Percentiles rank a stretch among this genome's conserved stretches.
Evolutionary conservation across 1,140 invertebrate species (phyloP).

Genomic region (Drosophila novamexicana): DNA sequence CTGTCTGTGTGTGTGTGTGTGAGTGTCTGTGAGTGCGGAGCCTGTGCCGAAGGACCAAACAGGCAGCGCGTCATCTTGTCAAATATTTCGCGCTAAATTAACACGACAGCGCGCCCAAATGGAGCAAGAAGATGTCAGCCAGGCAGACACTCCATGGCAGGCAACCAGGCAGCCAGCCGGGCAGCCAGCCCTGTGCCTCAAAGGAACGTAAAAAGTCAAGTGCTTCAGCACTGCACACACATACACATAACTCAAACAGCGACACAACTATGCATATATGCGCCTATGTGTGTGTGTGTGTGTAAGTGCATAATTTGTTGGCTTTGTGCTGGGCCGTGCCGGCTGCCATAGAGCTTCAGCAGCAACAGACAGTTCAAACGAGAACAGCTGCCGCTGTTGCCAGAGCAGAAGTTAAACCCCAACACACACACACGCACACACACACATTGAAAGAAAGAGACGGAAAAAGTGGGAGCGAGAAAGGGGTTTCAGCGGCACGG

Average conservation of each 20-base stretch:
- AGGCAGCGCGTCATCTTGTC: conserved; percentile 77
- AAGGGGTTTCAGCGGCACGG: conserved; percentile 33
- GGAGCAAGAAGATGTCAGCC: conserved; percentile 67
- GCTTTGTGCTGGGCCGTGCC: conserved; percentile 62
- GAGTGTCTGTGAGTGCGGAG: conserved; percentile 1
- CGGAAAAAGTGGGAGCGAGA: neutral
- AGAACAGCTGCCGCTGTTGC: conserved; percentile 70
- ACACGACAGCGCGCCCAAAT: conserved; percentile 80
- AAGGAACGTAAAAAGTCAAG: conserved; percentile 63
- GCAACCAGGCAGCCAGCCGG: conserved; percentile 17
- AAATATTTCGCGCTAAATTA: conserved; percentile 82
- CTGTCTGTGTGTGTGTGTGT: neutral
- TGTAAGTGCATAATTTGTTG: conserved; percentile 82
- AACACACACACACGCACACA: conserved; percentile 9
- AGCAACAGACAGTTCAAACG: conserved; percentile 30
- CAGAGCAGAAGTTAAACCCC: conserved; percentile 68
- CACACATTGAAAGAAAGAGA: neutral
- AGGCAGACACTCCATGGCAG: conserved; percentile 41
- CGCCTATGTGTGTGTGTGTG: conserved; percentile 32
- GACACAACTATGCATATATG: conserved; percentile 20
- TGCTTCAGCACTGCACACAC: conserved; percentile 42
- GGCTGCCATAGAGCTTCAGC: conserved; percentile 20
- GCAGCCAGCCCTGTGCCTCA: conserved; percentile 50
- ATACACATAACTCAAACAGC: conserved; percentile 71
- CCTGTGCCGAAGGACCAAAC: conserved; percentile 26